Percentiles rank a stretch among this genome's conserved stretches.
Evolutionary conservation across 2,797 vertebrate genomes (phyloP).

Genomic region (Alca torda): DNA sequence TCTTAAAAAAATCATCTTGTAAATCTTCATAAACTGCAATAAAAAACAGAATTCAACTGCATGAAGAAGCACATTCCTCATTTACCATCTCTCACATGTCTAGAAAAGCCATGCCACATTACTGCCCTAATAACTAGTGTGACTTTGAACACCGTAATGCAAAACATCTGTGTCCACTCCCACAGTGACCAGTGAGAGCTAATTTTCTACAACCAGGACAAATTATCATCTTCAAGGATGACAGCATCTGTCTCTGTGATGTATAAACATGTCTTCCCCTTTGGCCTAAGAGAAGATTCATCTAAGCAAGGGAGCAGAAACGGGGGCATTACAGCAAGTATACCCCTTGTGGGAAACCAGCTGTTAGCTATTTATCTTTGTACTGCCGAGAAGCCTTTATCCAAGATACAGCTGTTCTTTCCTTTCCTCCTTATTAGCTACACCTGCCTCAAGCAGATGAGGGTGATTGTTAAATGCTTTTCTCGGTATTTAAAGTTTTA

Average conservation of each 20-base stretch:
- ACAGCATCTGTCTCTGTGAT: slow-evolving; percentile 72
- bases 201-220: slow-evolving; percentile 63
- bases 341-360: slow-evolving; percentile 81
- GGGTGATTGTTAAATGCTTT: slow-evolving; percentile 30
- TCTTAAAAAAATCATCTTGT: not conserved
- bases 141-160: slow-evolving; percentile 61
- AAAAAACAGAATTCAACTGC: slow-evolving; percentile 12
- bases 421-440: slow-evolving; percentile 76
- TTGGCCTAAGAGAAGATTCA: slow-evolving; percentile 62
- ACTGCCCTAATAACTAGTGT: slow-evolving; percentile 17
- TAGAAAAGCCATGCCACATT: not conserved
- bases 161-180: slow-evolving; percentile 76
- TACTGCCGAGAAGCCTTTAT: slow-evolving; percentile 78
- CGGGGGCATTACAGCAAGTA: slow-evolving; percentile 67
- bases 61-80: not conserved
- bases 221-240: slow-evolving; percentile 72
- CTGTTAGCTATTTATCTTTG: slow-evolving; percentile 88
- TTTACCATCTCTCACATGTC: not conserved
- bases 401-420: slow-evolving; percentile 79
- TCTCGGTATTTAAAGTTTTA: slow-evolving; percentile 34
- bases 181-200: slow-evolving; percentile 68
- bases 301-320: slow-evolving; percentile 47
- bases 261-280: slow-evolving; percentile 72
- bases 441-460: slow-evolving; percentile 74
- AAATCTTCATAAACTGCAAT: not conserved